Conservation (phyloP, 2,888 invertebrate species). For the Machimus atricapillus region DNA sequence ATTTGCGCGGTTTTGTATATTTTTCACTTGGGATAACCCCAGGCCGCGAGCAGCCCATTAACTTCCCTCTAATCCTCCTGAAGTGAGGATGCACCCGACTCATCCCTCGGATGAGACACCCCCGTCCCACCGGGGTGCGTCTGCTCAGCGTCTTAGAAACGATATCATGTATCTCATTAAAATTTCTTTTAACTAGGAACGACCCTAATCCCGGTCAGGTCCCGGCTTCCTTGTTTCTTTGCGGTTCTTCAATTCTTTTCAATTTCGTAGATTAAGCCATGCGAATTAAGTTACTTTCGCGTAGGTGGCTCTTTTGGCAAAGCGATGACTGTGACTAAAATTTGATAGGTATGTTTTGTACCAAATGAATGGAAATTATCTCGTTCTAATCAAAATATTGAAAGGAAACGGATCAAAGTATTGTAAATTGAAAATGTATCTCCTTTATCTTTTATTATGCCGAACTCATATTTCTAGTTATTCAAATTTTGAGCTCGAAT, state of each 20-base stretch:
- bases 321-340: not conserved
- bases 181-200: conserved; percentile 20
- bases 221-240: not conserved
- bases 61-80: not conserved
- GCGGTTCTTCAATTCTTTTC: not conserved
- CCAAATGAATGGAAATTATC: not conserved
- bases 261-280: not conserved
- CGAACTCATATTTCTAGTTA: not conserved
- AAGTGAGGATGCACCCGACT: not conserved
- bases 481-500: not conserved
- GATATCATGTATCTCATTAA: conserved; percentile 46
- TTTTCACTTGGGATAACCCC: not conserved
- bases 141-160: conserved; percentile 32
- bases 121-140: not conserved
- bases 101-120: too few relatives aligned
- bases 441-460: not conserved
- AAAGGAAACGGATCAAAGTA: not conserved
- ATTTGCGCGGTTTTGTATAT: not conserved
- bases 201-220: not conserved
- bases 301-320: not conserved
- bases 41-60: conserved; percentile 2
- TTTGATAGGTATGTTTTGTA: not conserved
- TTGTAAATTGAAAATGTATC: not conserved
- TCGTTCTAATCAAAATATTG: not conserved
- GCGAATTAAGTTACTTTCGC: not conserved